phyloP scores from a whole-genome alignment of 2,888 invertebrate species.

The Icerya purchasi region DNA sequence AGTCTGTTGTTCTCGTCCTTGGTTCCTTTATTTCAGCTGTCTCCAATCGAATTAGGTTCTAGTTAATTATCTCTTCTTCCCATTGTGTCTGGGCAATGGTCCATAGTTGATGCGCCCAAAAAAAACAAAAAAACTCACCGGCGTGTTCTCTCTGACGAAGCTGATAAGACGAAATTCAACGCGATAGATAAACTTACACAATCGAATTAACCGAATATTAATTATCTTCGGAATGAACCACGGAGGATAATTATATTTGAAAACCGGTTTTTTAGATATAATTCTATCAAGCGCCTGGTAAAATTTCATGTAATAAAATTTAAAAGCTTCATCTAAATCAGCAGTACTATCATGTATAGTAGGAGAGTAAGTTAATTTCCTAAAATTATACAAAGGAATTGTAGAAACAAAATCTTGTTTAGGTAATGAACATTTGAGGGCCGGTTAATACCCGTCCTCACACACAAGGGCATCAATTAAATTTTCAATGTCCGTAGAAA shows the following conservation, averaged over 20 bases:
- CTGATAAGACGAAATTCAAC: too few relatives aligned
- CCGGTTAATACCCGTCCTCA: not conserved
- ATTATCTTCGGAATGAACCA: not conserved
- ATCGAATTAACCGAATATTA: too few relatives aligned
- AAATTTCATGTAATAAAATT: not conserved
- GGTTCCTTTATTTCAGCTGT: too few relatives aligned
- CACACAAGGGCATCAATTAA: not conserved
- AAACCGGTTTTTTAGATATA: not conserved
- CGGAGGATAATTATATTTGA: not conserved
- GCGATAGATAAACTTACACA: too few relatives aligned
- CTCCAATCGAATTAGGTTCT: too few relatives aligned
- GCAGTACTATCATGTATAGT: not conserved
- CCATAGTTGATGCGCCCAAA: too few relatives aligned
- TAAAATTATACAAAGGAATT: not conserved
- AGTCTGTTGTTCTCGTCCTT: too few relatives aligned
- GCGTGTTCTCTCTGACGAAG: too few relatives aligned
- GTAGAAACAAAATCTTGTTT: not conserved
- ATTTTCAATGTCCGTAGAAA: not conserved
- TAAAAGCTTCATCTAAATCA: not conserved
- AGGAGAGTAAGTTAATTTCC: not conserved
- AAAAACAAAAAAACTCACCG: too few relatives aligned
- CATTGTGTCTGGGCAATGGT: too few relatives aligned
- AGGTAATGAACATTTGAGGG: not conserved
- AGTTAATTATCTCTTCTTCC: too few relatives aligned
- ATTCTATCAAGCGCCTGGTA: not conserved